Evolutionary conservation across 2,113 vertebrate genomes (phyloP), one percentile per base, ranked within the genome.

Genomic region (Stomatorhinus ivindoensis): DNA sequence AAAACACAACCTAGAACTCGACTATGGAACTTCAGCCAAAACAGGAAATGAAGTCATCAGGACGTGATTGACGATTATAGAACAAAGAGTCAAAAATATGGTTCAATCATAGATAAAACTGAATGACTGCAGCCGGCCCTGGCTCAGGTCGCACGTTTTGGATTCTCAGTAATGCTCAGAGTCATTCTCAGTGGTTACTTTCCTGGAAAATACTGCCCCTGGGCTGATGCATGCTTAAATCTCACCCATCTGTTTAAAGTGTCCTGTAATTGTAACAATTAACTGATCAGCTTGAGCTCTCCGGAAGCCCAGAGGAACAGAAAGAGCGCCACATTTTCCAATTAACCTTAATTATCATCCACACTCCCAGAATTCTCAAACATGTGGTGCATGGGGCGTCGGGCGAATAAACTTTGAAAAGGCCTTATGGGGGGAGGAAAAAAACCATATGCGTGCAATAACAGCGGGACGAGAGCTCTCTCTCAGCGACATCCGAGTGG

Each of bases 261-360:
- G 35, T 46, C 46, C 55, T 27, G 55, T n/a, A 87, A 61, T 65
- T 87, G 35, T 44, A 65, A 61, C 87, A 87, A 61, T 44, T 61
- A 46, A 87, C 87, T 13, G 87, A 87, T 61, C 35, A 65, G 31
- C 51, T 13, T 19, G 87, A 65, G 55, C 31, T 61, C 27, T 13
- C 53, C 21, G 4, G 85, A 87, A 53, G 85, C 82, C 85, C 46
- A 50, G 48, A 86, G 85, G 85, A 61, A 44, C 86, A 61, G 48
- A 55, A 50, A 87, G 48, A 87, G 48, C 21, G 48, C 87, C n/a
- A 44, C 87, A 61, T 42, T 58, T 87, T 87, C 17, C n/a, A 61
- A 87, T 87, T 87, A 87, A 61, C 53, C 55, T 44, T 61, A 87
- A 87, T 61, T 87, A 58, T 35, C 86, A 50, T 61, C 53, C 50